Conservation (phyloP, 2,888 invertebrate genomes). For the Adelognathus sp. region DNA sequence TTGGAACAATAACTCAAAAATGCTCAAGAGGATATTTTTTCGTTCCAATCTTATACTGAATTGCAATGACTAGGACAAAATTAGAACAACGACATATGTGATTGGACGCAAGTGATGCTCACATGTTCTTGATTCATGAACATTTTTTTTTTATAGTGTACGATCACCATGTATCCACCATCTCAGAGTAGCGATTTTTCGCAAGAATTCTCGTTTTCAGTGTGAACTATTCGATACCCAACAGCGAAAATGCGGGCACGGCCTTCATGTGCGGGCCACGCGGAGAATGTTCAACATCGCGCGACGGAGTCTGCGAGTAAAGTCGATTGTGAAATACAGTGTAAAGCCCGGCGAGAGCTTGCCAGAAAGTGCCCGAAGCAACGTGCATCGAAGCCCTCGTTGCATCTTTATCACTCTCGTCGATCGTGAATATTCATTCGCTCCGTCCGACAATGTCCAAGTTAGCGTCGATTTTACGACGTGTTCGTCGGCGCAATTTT, state of each 20-base stretch:
- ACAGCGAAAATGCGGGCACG: background rate
- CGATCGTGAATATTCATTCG: constrained; percentile 25
- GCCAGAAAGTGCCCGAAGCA: constrained; percentile 33
- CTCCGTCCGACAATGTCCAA: background rate
- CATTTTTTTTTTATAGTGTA: too few relatives aligned
- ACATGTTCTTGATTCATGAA: too few relatives aligned
- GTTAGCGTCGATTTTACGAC: background rate
- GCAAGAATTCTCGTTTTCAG: background rate
- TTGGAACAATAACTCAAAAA: too few relatives aligned
- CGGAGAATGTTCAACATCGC: background rate
- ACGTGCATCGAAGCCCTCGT: background rate
- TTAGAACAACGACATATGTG: too few relatives aligned
- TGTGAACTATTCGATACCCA: too few relatives aligned
- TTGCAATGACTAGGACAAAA: too few relatives aligned
- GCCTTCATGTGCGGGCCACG: background rate
- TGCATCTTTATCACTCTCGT: background rate
- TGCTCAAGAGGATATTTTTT: too few relatives aligned
- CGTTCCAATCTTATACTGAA: too few relatives aligned
- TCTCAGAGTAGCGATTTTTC: background rate
- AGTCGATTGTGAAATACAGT: constrained; percentile 32
- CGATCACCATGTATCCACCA: too few relatives aligned
- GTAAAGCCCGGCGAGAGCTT: constrained; percentile 1
- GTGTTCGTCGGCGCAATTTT: constrained; percentile 2
- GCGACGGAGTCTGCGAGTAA: background rate
- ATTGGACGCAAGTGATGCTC: too few relatives aligned